Evolutionary conservation across 2,113 vertebrate species (phyloP).

Genomic region (Microcebus ravelobensis): DNA sequence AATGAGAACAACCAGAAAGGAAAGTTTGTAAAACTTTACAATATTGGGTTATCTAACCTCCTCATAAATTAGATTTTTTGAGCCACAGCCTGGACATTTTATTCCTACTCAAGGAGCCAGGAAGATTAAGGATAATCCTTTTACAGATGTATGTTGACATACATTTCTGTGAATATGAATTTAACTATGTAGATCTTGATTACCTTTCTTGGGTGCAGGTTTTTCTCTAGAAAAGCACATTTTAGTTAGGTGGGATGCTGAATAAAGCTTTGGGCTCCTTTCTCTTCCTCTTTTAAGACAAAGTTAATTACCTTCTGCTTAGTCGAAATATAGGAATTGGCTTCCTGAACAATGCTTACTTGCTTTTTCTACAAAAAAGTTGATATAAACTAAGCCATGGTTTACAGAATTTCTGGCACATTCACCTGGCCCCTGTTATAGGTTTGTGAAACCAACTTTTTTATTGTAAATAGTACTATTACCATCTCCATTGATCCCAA

Average conservation of each 20-base stretch:
- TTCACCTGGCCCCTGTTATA: neutral
- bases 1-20: neutral
- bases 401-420: neutral
- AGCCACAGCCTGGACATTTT: neutral
- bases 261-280: neutral
- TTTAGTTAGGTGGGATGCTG: neutral
- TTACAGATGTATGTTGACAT: neutral
- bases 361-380: neutral
- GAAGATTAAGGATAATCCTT: neutral
- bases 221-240: constrained; percentile 37
- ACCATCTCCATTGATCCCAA: neutral
- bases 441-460: neutral
- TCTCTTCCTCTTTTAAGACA: neutral
- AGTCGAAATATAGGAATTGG: neutral
- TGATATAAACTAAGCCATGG: neutral
- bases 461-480: neutral
- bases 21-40: neutral
- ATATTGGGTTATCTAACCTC: neutral
- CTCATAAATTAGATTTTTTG: neutral
- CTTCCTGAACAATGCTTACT: constrained; percentile 6
- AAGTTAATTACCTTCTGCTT: neutral
- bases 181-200: neutral
- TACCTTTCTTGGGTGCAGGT: neutral
- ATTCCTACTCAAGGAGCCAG: neutral
- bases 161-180: constrained; percentile 8